Conservation (phyloP, 2,113 vertebrate species). For the Hylia prasina region DNA sequence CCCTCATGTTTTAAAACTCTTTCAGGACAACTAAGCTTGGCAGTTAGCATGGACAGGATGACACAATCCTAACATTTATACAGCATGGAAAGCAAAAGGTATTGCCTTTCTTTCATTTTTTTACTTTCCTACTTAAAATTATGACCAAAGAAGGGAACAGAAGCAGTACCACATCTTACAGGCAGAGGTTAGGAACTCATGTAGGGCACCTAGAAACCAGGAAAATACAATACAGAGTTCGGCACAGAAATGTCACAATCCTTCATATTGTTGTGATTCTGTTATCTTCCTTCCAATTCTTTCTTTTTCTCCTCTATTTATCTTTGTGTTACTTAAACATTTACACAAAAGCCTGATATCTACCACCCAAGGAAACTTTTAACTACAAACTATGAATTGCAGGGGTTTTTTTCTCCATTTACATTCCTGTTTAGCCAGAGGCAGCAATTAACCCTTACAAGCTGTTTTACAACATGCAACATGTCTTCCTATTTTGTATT, state of each 20-base stretch:
- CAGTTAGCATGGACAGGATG: background rate
- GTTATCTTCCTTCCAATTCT: background rate
- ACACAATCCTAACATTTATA: background rate
- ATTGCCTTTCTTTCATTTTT: background rate
- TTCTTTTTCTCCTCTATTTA: background rate
- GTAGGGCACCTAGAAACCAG: background rate
- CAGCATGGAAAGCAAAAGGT: background rate
- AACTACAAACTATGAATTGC: background rate
- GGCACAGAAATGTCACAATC: background rate
- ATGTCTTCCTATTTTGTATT: background rate
- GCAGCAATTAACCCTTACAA: slow-evolving; percentile 11
- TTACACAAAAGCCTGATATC: background rate
- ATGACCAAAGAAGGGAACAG: background rate
- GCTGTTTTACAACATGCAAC: background rate
- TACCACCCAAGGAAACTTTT: background rate
- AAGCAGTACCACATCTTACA: background rate
- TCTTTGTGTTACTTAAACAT: background rate
- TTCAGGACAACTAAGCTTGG: background rate
- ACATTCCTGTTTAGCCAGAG: background rate
- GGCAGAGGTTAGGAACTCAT: background rate
- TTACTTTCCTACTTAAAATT: background rate
- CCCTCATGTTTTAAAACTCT: accelerated
- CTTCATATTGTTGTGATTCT: background rate
- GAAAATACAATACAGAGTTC: background rate
- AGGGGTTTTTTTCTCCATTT: accelerated